Conservation (phyloP, 2,888 invertebrate species). For the Himalopsyche tibetana region DNA sequence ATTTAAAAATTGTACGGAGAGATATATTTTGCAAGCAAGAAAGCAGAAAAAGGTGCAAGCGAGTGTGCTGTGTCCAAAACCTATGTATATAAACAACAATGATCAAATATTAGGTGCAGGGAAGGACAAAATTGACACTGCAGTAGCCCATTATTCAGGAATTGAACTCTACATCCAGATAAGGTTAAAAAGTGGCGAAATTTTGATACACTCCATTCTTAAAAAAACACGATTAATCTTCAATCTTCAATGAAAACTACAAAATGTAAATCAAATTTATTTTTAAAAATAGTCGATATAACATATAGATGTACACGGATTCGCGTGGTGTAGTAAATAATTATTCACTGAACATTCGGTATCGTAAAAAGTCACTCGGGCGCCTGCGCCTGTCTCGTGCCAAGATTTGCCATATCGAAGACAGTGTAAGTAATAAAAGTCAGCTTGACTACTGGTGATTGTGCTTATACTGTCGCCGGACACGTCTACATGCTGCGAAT, state of each 20-base stretch:
- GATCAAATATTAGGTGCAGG: background rate
- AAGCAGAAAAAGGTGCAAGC: constrained; percentile 17
- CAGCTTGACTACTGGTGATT: constrained; percentile 17
- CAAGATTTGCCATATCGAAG: background rate
- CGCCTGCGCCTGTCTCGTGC: background rate
- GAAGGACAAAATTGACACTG: background rate
- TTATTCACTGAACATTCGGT: constrained; percentile 16
- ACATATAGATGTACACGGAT: constrained; percentile 60
- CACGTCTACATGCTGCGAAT: background rate
- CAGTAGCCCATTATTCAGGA: background rate
- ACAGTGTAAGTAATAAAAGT: constrained; percentile 6
- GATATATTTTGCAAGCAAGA: background rate
- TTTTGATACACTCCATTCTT: background rate
- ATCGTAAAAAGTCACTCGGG: background rate
- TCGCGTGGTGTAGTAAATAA: constrained; percentile 48
- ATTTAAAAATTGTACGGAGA: no score
- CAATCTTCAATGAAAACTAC: background rate
- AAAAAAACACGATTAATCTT: background rate
- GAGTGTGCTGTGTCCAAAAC: background rate
- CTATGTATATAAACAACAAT: background rate
- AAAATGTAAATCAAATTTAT: constrained; percentile 6
- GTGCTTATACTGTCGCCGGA: constrained; percentile 25
- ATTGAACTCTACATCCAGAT: constrained; percentile 6
- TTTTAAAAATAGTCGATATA: constrained; percentile 57
- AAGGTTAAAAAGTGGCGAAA: background rate